Evolutionary conservation across 2,113 vertebrate species (phyloP).

Genomic region (Theristicus caerulescens): DNA sequence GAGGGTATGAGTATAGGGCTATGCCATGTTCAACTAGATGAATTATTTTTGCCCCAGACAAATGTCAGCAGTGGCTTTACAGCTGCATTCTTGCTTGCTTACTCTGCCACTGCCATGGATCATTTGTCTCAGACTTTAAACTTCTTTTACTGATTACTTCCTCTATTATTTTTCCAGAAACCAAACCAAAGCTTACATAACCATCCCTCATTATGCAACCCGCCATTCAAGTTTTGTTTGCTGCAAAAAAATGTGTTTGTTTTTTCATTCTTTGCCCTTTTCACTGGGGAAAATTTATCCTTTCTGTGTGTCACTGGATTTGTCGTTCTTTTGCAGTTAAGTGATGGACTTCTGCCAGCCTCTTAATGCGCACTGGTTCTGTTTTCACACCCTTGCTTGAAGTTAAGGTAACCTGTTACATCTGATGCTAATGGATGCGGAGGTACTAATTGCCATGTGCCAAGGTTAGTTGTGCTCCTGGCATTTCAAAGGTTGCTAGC

Average conservation of each 20-base stretch:
- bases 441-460: not conserved
- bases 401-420: not conserved
- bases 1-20: not conserved
- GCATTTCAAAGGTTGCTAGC: not conserved
- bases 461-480: not conserved
- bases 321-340: not conserved
- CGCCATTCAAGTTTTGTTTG: not conserved
- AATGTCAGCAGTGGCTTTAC: not conserved
- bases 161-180: conserved; percentile 30
- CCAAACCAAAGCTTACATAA: not conserved
- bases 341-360: not conserved
- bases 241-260: conserved; percentile 5
- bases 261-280: not conserved
- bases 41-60: not conserved
- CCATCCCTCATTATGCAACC: not conserved
- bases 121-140: not conserved
- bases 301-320: not conserved
- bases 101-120: not conserved
- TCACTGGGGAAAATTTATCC: not conserved
- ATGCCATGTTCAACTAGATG: not conserved
- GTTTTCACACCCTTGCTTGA: not conserved
- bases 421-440: not conserved
- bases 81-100: not conserved
- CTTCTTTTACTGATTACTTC: not conserved
- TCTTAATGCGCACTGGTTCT: not conserved